phyloP scores from a whole-genome alignment of 2,797 vertebrate genomes.

The Scolopax bukidnonensis region DNA sequence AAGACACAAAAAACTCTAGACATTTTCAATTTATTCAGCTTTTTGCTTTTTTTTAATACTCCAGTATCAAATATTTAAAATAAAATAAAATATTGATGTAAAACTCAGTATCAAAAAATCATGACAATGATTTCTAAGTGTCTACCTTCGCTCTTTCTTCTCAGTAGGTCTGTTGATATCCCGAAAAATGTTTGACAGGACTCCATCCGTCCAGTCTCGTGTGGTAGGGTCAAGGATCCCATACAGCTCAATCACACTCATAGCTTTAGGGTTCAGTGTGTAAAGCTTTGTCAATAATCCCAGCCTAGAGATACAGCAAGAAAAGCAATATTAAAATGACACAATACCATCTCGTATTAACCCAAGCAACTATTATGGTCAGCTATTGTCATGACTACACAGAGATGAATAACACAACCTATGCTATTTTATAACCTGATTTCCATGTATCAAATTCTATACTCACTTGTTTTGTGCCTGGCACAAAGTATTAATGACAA shows the following conservation, averaged over 20 bases:
- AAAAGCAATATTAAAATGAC: not conserved
- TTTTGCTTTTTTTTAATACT: not conserved
- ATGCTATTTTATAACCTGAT: not conserved
- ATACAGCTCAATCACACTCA: slow-evolving; percentile 95
- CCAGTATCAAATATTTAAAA: not conserved
- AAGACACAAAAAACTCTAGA: not conserved
- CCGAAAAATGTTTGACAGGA: slow-evolving; percentile 97
- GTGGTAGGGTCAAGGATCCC: slow-evolving; percentile 92
- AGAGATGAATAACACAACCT: not conserved
- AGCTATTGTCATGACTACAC: not conserved
- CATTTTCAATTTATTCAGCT: not conserved
- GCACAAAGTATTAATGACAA: slow-evolving; percentile 94
- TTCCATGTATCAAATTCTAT: not conserved
- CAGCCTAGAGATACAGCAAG: slow-evolving; percentile 76
- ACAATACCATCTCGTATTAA: not conserved
- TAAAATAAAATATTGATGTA: not conserved
- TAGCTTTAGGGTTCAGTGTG: slow-evolving; percentile 92
- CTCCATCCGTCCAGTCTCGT: slow-evolving; percentile 96
- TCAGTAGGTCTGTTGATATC: slow-evolving; percentile 95
- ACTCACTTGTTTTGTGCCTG: slow-evolving; percentile 94
- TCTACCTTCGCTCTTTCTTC: slow-evolving; percentile 91
- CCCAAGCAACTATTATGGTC: not conserved
- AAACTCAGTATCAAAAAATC: not conserved
- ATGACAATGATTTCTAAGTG: not conserved
- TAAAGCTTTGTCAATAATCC: slow-evolving; percentile 90